Conservation (phyloP, 2,797 vertebrate species). For the Sebastes nivosus region DNA sequence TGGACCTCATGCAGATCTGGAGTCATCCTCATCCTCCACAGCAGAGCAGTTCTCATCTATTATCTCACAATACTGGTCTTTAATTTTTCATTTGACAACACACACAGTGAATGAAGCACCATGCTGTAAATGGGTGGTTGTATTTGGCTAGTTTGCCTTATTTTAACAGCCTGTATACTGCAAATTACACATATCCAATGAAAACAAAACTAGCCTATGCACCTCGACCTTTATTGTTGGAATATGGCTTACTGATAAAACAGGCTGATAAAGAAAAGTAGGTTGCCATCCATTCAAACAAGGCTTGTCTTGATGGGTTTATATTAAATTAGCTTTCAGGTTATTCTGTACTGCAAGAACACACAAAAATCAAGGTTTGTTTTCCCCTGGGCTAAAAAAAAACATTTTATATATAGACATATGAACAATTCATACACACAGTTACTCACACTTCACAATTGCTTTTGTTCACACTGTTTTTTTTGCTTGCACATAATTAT, state of each 20-base stretch:
- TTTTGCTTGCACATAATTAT: neutral
- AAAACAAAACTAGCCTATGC: neutral
- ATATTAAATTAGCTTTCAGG: neutral
- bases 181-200: neutral
- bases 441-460: neutral
- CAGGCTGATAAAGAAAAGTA: neutral
- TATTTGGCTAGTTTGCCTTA: neutral
- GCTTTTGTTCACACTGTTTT: neutral
- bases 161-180: neutral
- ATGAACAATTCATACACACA: neutral
- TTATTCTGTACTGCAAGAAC: neutral
- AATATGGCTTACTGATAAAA: neutral
- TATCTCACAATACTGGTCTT: neutral
- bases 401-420: conserved; percentile 9
- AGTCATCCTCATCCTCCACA: conserved; percentile 31
- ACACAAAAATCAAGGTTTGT: neutral
- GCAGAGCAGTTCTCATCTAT: neutral
- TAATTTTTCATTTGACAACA: neutral
- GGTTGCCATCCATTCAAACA: neutral
- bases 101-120: neutral
- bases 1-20: conserved; percentile 70
- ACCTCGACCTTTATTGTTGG: neutral
- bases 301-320: neutral
- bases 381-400: conserved; percentile 9
- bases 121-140: neutral